Evolutionary conservation across 2,113 vertebrate species (phyloP).

Genomic region (Myxocyprinus asiaticus): DNA sequence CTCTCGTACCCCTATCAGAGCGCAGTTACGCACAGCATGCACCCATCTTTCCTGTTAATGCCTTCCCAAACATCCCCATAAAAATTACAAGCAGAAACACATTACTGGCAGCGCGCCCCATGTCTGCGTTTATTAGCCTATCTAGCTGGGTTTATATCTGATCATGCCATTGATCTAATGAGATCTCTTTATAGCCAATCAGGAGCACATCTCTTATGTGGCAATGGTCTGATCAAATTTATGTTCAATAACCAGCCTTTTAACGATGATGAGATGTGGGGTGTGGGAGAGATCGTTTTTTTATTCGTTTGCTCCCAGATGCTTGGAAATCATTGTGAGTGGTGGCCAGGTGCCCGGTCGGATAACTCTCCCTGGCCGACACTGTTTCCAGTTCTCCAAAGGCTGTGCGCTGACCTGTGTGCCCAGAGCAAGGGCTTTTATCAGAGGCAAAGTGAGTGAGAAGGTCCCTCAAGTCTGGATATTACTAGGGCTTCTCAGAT

Average conservation of each 20-base stretch:
- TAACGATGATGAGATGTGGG: conserved; percentile 39
- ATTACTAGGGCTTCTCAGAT: conserved; percentile 43
- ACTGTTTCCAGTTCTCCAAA: background rate
- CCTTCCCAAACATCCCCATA: conserved; percentile 36
- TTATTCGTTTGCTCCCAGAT: conserved; percentile 2
- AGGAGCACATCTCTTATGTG: conserved; percentile 33
- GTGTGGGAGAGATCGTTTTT: background rate
- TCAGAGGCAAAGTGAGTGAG: conserved; percentile 19
- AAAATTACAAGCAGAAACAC: conserved; percentile 44
- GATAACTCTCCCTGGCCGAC: background rate
- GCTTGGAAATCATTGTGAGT: background rate
- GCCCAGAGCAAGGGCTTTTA: conserved; percentile 28
- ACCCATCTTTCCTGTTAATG: conserved; percentile 32
- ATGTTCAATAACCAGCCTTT: conserved; percentile 31
- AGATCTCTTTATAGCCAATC: conserved; percentile 45
- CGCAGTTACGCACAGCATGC: conserved; percentile 16
- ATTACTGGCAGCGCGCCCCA: conserved; percentile 29
- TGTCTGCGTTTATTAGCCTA: conserved; percentile 33
- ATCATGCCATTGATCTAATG: conserved; percentile 28
- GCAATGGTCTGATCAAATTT: conserved; percentile 33
- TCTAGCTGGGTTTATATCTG: conserved; percentile 35
- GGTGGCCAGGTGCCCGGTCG: conserved; percentile 3
- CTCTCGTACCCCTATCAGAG: conserved; percentile 22
- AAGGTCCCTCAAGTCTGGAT: conserved; percentile 27
- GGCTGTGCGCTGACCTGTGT: conserved; percentile 4